Base-by-base conservation (phyloP, 2,888 invertebrate species). In the Pheosia gnoma region DNA sequence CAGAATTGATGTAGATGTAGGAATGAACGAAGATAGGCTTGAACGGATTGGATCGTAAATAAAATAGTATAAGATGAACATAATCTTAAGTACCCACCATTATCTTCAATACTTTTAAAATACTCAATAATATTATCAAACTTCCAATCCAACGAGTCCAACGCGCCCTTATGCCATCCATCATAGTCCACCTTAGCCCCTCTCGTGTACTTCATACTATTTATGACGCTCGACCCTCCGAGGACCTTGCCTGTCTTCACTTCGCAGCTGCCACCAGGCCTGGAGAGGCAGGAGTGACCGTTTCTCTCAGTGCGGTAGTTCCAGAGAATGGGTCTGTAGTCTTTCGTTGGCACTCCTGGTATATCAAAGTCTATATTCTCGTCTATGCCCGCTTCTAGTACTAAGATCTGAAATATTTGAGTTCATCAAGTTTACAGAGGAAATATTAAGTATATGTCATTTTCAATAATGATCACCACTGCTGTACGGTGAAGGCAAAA, bases 131-230 rank as follows among this genome's bases (percentile, higher is more conserved):
- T 70, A 66, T 87, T 88, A 38, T 88, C 90, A 64, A 81, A 94
- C 69, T 91, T 92, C 94, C 94, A 94, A 3, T 91, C 90, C 52
- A 93, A 67, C 0, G 92, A 91, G 0, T 82, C 89, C 0, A 89
- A 65, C 0, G 84, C 82, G 1, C 86, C 90, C 0, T 80, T 72
- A 59, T 90, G 87, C 94, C 94, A 94, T 0, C 84, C 87, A 61
- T 93, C 93, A 58, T 91, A 94, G 68, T 94, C 94, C 11, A 80
- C 82, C 67, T 90, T 92, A 25, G 87, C 85, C 0, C 94, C 94
- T 67, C 94, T 80, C 1, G 90, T 90, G 68, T 94, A 94, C 79
- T 94, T 94, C 93, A 93, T 93, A 61, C 93, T 91, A 41, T 90
- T 91, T 7, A 82, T 87, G 3, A 93, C 93, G 43, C 91, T 90